These are phyloP conservation scores for Schizopygopsis pylzovi DNA, from an alignment of 2,797 vertebrate genomes.

Conservation along the genomic window DNA sequence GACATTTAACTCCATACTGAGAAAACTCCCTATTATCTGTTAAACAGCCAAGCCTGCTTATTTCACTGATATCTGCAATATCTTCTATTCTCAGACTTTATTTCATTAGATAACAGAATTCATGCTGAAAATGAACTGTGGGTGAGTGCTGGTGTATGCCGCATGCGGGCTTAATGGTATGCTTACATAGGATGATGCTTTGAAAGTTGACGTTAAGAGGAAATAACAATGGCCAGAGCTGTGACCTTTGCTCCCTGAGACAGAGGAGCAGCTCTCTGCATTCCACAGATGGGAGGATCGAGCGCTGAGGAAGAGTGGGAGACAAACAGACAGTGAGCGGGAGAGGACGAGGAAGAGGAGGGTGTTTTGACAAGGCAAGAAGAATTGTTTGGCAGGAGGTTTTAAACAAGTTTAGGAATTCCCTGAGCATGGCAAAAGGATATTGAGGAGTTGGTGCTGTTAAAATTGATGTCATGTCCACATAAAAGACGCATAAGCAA, in stretches of 20 bases:
- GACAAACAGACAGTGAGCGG: constrained; percentile 11
- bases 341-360: constrained; percentile 36
- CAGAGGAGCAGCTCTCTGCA: constrained; percentile 59
- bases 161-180: background rate
- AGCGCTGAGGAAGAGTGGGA: constrained; percentile 40
- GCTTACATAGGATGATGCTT: constrained; percentile 33
- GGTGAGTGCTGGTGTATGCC: background rate
- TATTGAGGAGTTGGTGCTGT: constrained; percentile 63
- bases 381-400: constrained; percentile 71
- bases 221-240: constrained; percentile 38
- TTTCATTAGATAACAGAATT: background rate
- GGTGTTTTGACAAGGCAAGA: constrained; percentile 69
- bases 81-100: background rate
- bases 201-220: constrained; percentile 17
- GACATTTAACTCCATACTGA: constrained; percentile 34
- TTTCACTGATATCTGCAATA: constrained; percentile 22
- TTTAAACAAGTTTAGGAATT: constrained; percentile 78
- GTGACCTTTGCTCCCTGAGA: constrained; percentile 42
- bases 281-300: constrained; percentile 65
- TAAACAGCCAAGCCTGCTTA: constrained; percentile 19
- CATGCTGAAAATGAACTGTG: background rate
- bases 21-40: constrained; percentile 16
- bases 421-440: constrained; percentile 72
- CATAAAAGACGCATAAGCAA: background rate
- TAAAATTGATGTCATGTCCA: constrained; percentile 43